Conservation (phyloP, 2,888 invertebrate genomes). For the Lochmaea crataegi region DNA sequence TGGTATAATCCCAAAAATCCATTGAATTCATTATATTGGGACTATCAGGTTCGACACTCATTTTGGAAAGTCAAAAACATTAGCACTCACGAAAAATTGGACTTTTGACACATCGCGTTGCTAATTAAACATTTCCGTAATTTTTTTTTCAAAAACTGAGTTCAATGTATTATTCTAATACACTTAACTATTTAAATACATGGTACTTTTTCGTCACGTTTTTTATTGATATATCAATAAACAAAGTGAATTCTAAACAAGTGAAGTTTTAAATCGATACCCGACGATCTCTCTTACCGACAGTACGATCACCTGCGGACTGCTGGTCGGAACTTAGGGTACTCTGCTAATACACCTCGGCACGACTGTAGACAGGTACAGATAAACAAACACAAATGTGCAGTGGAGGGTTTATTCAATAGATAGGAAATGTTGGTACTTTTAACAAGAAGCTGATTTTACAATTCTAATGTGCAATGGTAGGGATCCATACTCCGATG, state of each 20-base stretch:
- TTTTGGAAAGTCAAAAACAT: constrained; percentile 37
- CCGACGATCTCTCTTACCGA: neutral
- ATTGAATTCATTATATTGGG: constrained; percentile 71
- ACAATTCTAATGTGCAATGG: neutral
- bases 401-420: constrained; percentile 29
- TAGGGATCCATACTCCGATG: neutral
- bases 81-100: neutral
- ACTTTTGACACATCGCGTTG: neutral
- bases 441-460: neutral
- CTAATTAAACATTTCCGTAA: neutral
- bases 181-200: neutral
- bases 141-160: neutral
- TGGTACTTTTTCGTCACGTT: neutral
- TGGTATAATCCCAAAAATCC: constrained; percentile 88
- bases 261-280: neutral
- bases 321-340: constrained; percentile 7
- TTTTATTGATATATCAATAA: neutral
- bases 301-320: constrained; percentile 27
- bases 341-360: constrained; percentile 2
- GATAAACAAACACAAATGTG: constrained; percentile 21
- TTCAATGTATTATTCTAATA: neutral
- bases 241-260: neutral
- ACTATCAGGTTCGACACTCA: constrained; percentile 61
- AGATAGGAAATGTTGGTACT: neutral
- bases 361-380: constrained; percentile 27